Evolutionary conservation across 2,888 invertebrate genomes (phyloP).

Genomic region (Luperina nickerlii): DNA sequence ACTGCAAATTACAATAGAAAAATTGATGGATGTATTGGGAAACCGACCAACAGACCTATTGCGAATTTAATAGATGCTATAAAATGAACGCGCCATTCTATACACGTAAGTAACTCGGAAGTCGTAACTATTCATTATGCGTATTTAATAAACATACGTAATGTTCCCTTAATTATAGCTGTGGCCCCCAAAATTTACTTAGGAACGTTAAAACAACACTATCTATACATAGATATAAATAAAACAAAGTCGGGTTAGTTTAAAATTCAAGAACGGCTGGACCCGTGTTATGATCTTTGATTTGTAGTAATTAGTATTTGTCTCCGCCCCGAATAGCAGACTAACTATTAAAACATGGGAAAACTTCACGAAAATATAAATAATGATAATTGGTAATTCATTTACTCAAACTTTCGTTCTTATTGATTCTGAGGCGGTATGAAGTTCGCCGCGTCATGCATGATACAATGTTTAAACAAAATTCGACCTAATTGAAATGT

Average conservation of each 20-base stretch:
- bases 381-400: background rate
- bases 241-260: background rate
- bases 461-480: background rate
- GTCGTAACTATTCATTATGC: conserved; percentile 10
- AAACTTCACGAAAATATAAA: background rate
- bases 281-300: background rate
- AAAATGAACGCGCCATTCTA: conserved; percentile 5
- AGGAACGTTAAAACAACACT: conserved; percentile 9
- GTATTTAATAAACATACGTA: background rate
- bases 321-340: background rate
- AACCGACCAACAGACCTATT: background rate
- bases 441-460: background rate
- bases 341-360: background rate
- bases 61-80: conserved; percentile 28
- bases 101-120: conserved; percentile 5
- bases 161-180: background rate
- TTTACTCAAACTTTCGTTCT: background rate
- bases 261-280: background rate
- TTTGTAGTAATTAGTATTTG: background rate
- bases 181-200: background rate
- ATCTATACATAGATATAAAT: background rate
- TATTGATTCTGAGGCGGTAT: background rate
- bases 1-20: background rate
- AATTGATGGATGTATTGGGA: background rate
- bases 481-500: background rate